Base-by-base conservation (phyloP, 2,888 invertebrate species). In the Meghimatium bilineatum region DNA sequence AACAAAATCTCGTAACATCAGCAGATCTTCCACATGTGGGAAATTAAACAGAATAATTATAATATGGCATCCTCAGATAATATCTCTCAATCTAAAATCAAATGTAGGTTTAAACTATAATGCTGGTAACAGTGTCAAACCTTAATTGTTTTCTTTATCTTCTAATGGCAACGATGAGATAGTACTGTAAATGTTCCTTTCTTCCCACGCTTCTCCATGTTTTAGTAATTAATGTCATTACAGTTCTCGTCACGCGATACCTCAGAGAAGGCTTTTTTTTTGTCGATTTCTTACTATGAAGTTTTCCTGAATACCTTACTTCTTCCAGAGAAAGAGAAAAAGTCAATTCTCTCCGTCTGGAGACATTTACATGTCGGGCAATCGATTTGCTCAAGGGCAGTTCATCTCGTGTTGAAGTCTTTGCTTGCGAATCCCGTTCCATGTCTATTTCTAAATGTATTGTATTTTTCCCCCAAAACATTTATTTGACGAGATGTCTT, bases 401-500 rank as follows among this genome's bases (percentile, higher is more conserved):
- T 44, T 38, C 72, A 20, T 72, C n/a, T 44, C 44, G 44, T 72
- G 44, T 38, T 17, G 10, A 26, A 17, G 72, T 26, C 29, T n/a
- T n/a, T 49, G 72, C 72, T 72, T 26, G 36, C 36, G 44, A 29
- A 49, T 44, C 49, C n/a, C n/a, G 72, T 44, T 44, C 44, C 49
- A 72, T 26, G 72, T 72, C 72, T 72, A 72, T 72, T 49, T 49
- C n/a, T 72, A 72, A 44, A 72, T 72, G 44, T 49, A 44, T 44
- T 49, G 72, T 49, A 72, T 49, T 44, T 72, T 38, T 8, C 14
- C 14, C 26, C 29, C 23, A 72, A n/a, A 44, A 44, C 44, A 71
- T 71, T 71, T 71, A 72, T n/a, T n/a, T 12, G 72, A 29, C 12
- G 26, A 12, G 20, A 20, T 23, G 72, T 72, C 72, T 72, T 72